Evolutionary conservation across 2,888 invertebrate genomes (phyloP).

Genomic region (Crocallis elinguaria): DNA sequence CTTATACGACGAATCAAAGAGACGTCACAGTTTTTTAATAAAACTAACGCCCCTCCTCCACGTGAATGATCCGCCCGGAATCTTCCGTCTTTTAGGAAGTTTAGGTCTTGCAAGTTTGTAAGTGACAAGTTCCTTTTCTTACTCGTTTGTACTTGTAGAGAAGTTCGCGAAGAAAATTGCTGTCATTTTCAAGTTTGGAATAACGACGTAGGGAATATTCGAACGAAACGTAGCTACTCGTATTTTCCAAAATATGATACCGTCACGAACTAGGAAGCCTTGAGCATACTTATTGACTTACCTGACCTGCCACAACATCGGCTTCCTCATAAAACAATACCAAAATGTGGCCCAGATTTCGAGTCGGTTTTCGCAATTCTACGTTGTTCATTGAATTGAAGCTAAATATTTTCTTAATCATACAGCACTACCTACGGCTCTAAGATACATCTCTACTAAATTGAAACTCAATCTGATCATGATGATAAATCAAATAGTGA

Average conservation of each 20-base stretch:
- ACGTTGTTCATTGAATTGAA: no score
- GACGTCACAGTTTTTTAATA: slow-evolving; percentile 28
- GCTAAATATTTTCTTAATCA: no score
- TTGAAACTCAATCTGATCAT: no score
- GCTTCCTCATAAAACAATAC: background rate
- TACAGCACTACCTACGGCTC: no score
- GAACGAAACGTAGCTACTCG: background rate
- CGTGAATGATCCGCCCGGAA: slow-evolving; percentile 24
- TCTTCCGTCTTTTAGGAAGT: slow-evolving; percentile 18
- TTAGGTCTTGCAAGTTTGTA: slow-evolving; percentile 21
- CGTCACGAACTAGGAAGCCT: background rate
- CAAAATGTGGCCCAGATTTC: no score
- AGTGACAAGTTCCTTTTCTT: slow-evolving; percentile 27
- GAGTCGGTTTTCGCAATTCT: no score
- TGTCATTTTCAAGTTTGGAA: slow-evolving; percentile 8
- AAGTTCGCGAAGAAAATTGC: slow-evolving; percentile 21
- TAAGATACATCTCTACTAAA: no score
- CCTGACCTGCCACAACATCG: background rate
- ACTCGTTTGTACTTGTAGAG: slow-evolving; percentile 15
- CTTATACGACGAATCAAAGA: slow-evolving; percentile 34
- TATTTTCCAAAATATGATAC: background rate
- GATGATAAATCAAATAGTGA: no score
- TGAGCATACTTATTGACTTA: no score
- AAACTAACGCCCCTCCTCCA: slow-evolving; percentile 22
- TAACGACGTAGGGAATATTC: background rate